Percentiles rank a stretch among this genome's conserved stretches.
Conservation (phyloP, 2,888 invertebrate species). For the Melieria omissa region DNA sequence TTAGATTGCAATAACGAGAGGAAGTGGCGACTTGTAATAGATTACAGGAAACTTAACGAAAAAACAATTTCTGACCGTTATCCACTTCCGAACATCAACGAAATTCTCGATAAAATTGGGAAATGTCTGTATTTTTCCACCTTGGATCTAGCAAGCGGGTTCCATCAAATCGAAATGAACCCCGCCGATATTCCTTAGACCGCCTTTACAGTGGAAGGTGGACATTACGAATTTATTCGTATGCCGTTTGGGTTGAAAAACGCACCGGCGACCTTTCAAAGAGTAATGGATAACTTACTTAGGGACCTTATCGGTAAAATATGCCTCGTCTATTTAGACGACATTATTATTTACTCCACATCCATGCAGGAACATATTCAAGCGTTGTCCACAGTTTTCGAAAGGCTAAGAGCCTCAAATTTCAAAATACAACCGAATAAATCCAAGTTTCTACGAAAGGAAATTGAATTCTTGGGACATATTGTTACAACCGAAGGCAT, state of each 20-base stretch:
- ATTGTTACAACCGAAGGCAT: too few relatives aligned
- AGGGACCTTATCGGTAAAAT: conserved; percentile 43
- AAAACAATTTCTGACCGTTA: conserved; percentile 2
- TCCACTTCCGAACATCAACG: conserved; percentile 16
- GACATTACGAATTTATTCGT: conserved; percentile 48
- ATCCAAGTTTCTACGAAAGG: conserved; percentile 47
- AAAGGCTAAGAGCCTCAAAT: conserved; percentile 44
- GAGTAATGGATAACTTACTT: conserved; percentile 49
- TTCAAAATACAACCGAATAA: conserved; percentile 51
- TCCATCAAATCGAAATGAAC: conserved; percentile 15
- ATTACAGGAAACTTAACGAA: conserved; percentile 14
- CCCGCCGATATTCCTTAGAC: too few relatives aligned
- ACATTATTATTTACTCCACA: conserved; percentile 51
- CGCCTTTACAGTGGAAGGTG: conserved; percentile 45
- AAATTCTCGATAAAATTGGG: conserved; percentile 47
- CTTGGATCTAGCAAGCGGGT: neutral
- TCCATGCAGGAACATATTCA: conserved; percentile 52
- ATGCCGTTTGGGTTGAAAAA: conserved; percentile 49
- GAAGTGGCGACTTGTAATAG: conserved; percentile 34
- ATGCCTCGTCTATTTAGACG: conserved; percentile 56
- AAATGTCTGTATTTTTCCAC: conserved; percentile 48
- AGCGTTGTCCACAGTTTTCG: conserved; percentile 45
- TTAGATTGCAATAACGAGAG: neutral
- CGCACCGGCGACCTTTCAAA: conserved; percentile 44
- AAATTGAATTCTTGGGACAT: conserved; percentile 34